Percentiles rank a stretch among this genome's conserved stretches.
Conservation (phyloP, 2,113 vertebrate species). For the Zapornia atra region DNA sequence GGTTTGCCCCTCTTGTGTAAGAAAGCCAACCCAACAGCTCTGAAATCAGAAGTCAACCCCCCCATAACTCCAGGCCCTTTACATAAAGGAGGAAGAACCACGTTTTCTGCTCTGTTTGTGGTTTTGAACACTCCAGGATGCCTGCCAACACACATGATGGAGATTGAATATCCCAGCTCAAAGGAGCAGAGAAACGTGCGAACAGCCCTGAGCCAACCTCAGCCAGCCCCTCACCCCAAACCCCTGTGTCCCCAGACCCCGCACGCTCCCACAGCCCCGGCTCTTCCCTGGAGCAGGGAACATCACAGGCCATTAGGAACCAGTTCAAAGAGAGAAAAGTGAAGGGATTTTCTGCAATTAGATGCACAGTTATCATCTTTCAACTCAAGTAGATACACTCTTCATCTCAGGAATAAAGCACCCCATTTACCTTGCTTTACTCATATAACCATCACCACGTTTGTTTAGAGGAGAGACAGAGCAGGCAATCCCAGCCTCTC, state of each 20-base stretch:
- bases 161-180: not conserved
- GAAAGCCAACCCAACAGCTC: not conserved
- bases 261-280: not conserved
- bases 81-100: not conserved
- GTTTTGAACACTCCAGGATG: not conserved
- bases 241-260: not conserved
- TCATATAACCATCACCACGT: accelerated
- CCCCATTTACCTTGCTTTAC: not conserved
- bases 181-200: accelerated
- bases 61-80: not conserved
- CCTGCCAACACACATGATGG: not conserved
- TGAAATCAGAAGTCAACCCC: not conserved
- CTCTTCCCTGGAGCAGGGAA: not conserved
- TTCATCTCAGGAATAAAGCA: not conserved
- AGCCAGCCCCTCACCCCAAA: too few relatives aligned
- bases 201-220: not conserved
- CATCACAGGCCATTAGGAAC: not conserved
- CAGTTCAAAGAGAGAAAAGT: not conserved
- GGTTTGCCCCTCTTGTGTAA: not conserved
- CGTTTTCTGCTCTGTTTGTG: not conserved
- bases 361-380: not conserved
- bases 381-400: not conserved
- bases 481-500: not conserved
- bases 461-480: not conserved
- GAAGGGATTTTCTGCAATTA: not conserved